A percentile compares a stretch with the other conserved stretches of the same genome.
Evolutionary conservation across 2,888 invertebrate species (phyloP).

Genomic region (Eilema griseolum): DNA sequence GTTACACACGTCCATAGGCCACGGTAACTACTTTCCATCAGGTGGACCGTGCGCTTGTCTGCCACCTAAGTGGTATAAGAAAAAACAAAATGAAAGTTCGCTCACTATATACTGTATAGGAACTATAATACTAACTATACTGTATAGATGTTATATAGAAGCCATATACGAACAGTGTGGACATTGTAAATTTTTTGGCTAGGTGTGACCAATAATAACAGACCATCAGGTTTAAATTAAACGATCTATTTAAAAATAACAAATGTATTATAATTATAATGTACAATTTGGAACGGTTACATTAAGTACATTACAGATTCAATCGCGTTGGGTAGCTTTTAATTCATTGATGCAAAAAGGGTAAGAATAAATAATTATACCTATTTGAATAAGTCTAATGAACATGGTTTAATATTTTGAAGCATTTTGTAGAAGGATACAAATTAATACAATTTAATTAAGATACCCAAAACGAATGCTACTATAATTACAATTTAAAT

Average conservation of each 20-base stretch:
- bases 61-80: no score
- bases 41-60: no score
- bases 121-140: no score
- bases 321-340: constrained; percentile 6
- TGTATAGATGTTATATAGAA: no score
- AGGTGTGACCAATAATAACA: not conserved
- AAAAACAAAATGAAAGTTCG: no score
- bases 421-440: not conserved
- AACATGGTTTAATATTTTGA: constrained; percentile 3
- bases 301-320: constrained; percentile 28
- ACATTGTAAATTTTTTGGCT: no score
- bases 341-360: constrained; percentile 3
- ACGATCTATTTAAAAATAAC: constrained; percentile 33
- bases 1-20: no score
- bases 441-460: no score
- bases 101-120: no score
- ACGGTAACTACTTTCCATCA: no score
- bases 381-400: no score
- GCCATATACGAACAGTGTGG: no score
- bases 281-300: constrained; percentile 46
- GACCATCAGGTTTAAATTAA: constrained; percentile 21
- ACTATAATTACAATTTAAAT: constrained; percentile 26
- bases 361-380: not conserved
- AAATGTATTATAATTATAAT: constrained; percentile 39
- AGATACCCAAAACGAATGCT: constrained; percentile 1